These are phyloP conservation scores for Apocheima hispidaria DNA, from an alignment of 2,888 invertebrate genomes.

Conservation along the genomic window DNA sequence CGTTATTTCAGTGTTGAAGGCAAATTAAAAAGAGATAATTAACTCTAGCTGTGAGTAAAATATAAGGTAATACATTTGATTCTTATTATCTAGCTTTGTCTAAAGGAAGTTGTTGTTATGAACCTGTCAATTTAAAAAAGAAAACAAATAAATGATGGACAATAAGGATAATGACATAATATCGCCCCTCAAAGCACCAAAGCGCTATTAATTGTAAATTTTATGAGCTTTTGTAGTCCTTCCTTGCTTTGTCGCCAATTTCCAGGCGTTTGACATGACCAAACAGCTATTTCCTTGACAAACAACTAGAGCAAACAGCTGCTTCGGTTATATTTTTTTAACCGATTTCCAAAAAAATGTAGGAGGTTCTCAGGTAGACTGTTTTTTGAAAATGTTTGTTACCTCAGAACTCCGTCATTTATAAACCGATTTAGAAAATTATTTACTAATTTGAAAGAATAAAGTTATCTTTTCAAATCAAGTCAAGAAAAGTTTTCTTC, in stretches of 20 bases:
- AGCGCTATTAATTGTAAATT: background rate
- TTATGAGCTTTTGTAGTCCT: background rate
- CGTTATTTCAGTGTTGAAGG: slow-evolving; percentile 42
- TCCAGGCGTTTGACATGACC: background rate
- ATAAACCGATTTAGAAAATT: too few relatives aligned
- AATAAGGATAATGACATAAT: background rate
- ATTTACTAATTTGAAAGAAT: too few relatives aligned
- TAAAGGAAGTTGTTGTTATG: background rate
- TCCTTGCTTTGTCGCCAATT: background rate
- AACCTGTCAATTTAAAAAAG: too few relatives aligned
- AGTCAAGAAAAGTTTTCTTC: too few relatives aligned
- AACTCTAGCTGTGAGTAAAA: background rate
- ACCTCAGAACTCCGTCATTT: too few relatives aligned
- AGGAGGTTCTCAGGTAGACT: too few relatives aligned
- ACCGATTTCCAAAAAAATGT: too few relatives aligned
- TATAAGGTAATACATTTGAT: too few relatives aligned
- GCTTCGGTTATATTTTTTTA: too few relatives aligned
- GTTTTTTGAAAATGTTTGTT: too few relatives aligned
- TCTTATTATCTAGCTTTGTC: background rate
- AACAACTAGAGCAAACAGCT: slow-evolving; percentile 9
- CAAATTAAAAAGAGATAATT: slow-evolving; percentile 36
- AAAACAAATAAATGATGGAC: too few relatives aligned
- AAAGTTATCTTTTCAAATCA: too few relatives aligned
- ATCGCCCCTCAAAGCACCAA: background rate
- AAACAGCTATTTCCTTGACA: slow-evolving; percentile 2